Evolutionary conservation across 2,113 vertebrate genomes (phyloP).

Genomic region (Pangasianodon hypophthalmus): DNA sequence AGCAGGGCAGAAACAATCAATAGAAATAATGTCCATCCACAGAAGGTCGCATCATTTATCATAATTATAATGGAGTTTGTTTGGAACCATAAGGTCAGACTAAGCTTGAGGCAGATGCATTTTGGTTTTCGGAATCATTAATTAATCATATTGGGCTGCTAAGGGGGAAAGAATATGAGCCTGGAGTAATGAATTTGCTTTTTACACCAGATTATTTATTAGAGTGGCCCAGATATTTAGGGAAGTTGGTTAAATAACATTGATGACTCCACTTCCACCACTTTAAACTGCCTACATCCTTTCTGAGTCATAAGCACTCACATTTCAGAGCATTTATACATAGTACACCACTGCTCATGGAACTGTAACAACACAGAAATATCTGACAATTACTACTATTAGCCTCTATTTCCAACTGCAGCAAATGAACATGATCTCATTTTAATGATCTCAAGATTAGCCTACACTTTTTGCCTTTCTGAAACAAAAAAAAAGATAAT

Average conservation of each 20-base stretch:
- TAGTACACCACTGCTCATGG: slow-evolving; percentile 37
- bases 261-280: slow-evolving; percentile 26
- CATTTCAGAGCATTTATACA: slow-evolving; percentile 46
- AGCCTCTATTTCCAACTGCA: slow-evolving; percentile 17
- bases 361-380: slow-evolving; percentile 41
- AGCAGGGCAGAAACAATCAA: slow-evolving; percentile 49
- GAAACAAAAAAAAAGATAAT: slow-evolving; percentile 25
- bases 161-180: slow-evolving; percentile 45
- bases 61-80: slow-evolving; percentile 65
- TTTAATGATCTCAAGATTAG: slow-evolving; percentile 41
- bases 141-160: slow-evolving; percentile 61
- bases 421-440: slow-evolving; percentile 37
- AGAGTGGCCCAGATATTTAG: slow-evolving; percentile 38
- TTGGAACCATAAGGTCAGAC: slow-evolving; percentile 69
- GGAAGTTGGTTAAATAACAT: slow-evolving; percentile 44
- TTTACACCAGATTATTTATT: slow-evolving; percentile 20
- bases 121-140: slow-evolving; percentile 55
- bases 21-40: slow-evolving; percentile 39
- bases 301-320: slow-evolving; percentile 10
- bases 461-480: slow-evolving; percentile 20
- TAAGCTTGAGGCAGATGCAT: slow-evolving; percentile 61
- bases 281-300: not conserved
- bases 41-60: slow-evolving; percentile 70
- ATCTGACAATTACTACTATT: slow-evolving; percentile 50
- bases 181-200: slow-evolving; percentile 34